A percentile compares a stretch with the other conserved stretches of the same genome.
Conservation (phyloP, 92 coral and sea anemone genomes). For the Parazoanthus swiftii region DNA sequence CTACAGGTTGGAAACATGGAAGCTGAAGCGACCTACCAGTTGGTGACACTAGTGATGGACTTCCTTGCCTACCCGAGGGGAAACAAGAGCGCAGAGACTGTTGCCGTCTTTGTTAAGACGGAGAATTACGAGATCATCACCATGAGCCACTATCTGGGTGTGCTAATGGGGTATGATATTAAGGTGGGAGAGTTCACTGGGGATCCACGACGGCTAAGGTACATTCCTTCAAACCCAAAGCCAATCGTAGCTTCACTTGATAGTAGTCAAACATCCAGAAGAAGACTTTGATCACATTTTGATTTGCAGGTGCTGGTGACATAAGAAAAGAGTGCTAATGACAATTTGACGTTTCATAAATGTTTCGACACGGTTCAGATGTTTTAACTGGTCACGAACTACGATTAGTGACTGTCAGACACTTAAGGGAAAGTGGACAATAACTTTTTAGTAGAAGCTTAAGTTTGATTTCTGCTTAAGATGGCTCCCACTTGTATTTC, state of each 20-base stretch:
- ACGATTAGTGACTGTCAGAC: too few relatives aligned
- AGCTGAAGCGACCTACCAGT: conserved; percentile 94
- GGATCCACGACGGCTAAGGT: conserved; percentile 91
- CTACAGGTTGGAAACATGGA: conserved; percentile 67
- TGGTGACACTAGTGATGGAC: conserved; percentile 93
- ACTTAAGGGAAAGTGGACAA: too few relatives aligned
- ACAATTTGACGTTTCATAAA: too few relatives aligned
- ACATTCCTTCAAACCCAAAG: background rate
- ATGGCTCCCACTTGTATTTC: too few relatives aligned
- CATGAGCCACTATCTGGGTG: conserved; percentile 95
- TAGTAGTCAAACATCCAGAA: too few relatives aligned
- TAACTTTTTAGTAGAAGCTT: too few relatives aligned
- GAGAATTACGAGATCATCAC: conserved; percentile 86
- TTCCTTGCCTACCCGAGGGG: conserved; percentile 93
- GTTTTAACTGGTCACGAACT: too few relatives aligned
- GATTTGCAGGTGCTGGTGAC: too few relatives aligned
- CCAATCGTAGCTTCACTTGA: too few relatives aligned
- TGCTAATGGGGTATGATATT: conserved; percentile 95
- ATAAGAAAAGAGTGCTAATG: too few relatives aligned
- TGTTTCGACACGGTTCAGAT: too few relatives aligned
- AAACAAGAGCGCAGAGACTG: conserved; percentile 59
- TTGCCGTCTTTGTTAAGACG: conserved; percentile 75
- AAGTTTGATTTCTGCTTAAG: too few relatives aligned
- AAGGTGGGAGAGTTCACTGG: conserved; percentile 97
- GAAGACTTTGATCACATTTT: background rate